phyloP scores from a whole-genome alignment of 2,888 invertebrate genomes.

The Lepidochitona cinerea region DNA sequence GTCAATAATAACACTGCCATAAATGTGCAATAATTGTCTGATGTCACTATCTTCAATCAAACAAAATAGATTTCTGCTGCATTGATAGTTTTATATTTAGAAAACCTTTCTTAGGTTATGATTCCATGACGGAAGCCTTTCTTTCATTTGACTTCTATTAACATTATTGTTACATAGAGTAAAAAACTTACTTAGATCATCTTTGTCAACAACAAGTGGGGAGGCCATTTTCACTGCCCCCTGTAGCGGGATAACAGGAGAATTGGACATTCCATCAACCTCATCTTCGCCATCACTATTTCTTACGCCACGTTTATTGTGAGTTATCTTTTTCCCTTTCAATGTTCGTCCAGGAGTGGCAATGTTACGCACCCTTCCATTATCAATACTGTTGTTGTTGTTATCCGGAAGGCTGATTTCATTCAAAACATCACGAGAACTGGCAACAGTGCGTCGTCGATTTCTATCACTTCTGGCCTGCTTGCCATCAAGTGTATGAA shows the following conservation, averaged over 20 bases:
- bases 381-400: too few relatives aligned
- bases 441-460: not conserved
- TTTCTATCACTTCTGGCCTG: not conserved
- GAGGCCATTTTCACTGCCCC: constrained; percentile 11
- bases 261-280: constrained; percentile 1
- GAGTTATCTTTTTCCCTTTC: constrained; percentile 13
- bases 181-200: not conserved
- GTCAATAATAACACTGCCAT: too few relatives aligned
- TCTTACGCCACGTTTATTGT: constrained; percentile 25
- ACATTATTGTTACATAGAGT: too few relatives aligned
- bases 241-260: constrained; percentile 24
- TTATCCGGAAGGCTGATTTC: too few relatives aligned
- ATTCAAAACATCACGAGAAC: too few relatives aligned
- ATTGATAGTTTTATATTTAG: too few relatives aligned
- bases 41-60: too few relatives aligned
- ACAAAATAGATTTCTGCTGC: too few relatives aligned
- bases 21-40: too few relatives aligned
- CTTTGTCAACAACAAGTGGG: not conserved
- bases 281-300: not conserved
- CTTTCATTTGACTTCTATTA: too few relatives aligned
- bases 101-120: too few relatives aligned
- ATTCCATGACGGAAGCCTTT: too few relatives aligned
- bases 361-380: not conserved
- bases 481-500: not conserved
- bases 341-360: constrained; percentile 12